These are phyloP conservation scores for Lucinisca nassula DNA, from an alignment of 2,888 invertebrate genomes.

Conservation along the genomic window DNA sequence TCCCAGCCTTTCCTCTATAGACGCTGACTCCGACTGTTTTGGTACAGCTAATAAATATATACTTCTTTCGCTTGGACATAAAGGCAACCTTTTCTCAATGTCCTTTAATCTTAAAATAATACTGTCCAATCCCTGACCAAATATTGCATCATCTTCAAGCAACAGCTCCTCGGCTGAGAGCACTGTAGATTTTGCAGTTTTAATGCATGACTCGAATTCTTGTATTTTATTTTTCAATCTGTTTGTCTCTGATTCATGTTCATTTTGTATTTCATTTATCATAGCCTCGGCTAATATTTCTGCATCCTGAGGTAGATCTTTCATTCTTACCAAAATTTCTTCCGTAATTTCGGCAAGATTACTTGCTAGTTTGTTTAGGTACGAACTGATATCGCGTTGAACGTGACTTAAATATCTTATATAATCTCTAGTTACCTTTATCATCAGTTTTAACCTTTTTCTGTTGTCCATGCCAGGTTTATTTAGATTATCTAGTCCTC, in stretches of 20 bases:
- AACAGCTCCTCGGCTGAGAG: constrained; percentile 39
- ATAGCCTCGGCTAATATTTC: constrained; percentile 34
- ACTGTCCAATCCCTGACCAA: constrained; percentile 29
- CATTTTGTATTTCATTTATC: constrained; percentile 50
- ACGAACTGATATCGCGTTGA: constrained; percentile 51
- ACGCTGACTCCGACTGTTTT: background rate
- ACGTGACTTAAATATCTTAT: constrained; percentile 57
- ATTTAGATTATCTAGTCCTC: background rate
- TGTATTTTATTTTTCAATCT: constrained; percentile 50
- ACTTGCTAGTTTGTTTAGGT: constrained; percentile 49
- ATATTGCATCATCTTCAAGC: constrained; percentile 37
- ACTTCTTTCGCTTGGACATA: constrained; percentile 43
- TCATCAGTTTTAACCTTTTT: background rate
- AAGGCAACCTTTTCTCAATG: constrained; percentile 38
- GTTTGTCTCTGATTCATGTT: constrained; percentile 50
- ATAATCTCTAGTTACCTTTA: constrained; percentile 22
- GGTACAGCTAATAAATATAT: constrained; percentile 49
- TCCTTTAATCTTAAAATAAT: constrained; percentile 19
- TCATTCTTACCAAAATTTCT: constrained; percentile 47
- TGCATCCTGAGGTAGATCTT: constrained; percentile 31
- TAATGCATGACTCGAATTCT: constrained; percentile 55
- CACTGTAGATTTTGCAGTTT: constrained; percentile 37
- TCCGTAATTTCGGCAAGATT: constrained; percentile 50
- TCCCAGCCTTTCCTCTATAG: constrained; percentile 45
- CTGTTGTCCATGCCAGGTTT: background rate